Evolutionary conservation across 2,888 invertebrate species (phyloP), one percentile per base, ranked within the genome.

Genomic region (Heliconius cydno): DNA sequence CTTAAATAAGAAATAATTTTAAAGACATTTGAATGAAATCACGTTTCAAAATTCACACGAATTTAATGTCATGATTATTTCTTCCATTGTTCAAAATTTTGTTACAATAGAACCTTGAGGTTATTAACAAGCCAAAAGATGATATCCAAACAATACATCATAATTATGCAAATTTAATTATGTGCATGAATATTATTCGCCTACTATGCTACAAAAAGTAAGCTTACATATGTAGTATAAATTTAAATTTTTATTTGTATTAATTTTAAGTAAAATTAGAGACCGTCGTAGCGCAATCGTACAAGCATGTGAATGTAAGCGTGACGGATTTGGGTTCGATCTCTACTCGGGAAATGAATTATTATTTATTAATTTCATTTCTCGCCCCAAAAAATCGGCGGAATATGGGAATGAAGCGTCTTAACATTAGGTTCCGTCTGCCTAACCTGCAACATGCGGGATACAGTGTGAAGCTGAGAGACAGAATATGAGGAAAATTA

Each of bases 101-200:
- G 66, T 80, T 80, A 77, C 74, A 80, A 80, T 78, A 67, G 71
- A 66, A 76, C 80, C 78, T 80, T 76, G 72, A 78, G 57, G 76
- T 60, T 65, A 72, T 65, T 73, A 78, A 57, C 75, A 63, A 72
- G 71, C 63, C 78, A 78, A 78, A 80, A 72, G 67, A 63, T 75
- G 68, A 78, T 76, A 76, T 71, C 67, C 60, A 76, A 78, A 80
- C 76, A 80, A 80, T 78, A 67, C 72, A 80, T 67, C 38, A 73
- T 80, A 78, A 80, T 80, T 75, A 80, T 76, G 76, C 77, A 70
- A 80, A 78, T 71, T 75, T 73, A 75, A 63, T 52, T 79, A 79
- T 76, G 60, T 77, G 75, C 70, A 57, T 80, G 57, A 71, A 52
- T 52, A 65, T 79, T 76, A 41, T 46, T 63, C 67, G 57, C 63